Evolutionary conservation across 92 coral and sea anemone genomes (phyloP).

Genomic region (Phenganax marumi): DNA sequence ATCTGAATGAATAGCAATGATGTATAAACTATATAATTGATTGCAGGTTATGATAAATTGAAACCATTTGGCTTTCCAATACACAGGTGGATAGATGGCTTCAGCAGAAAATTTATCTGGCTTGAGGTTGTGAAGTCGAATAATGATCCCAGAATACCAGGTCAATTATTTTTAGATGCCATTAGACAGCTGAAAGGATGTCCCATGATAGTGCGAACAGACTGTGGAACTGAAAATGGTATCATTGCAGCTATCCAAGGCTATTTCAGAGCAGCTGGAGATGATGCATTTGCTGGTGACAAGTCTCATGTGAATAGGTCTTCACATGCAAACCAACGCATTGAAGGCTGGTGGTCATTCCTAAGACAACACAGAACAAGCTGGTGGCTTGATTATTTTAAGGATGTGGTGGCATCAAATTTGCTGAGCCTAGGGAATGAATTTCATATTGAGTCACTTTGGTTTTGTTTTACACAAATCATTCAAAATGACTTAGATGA

Average conservation of each 20-base stretch:
- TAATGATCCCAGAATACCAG: conserved; percentile 54
- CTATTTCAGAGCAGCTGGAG: not conserved
- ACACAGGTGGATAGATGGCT: conserved; percentile 58
- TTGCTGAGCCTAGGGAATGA: not conserved
- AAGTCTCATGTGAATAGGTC: not conserved
- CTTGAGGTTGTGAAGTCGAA: conserved; percentile 57
- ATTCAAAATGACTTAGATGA: conserved; percentile 15
- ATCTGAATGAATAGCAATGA: no score
- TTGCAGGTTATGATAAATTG: conserved; percentile 45
- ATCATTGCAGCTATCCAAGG: conserved; percentile 65
- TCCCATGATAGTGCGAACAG: conserved; percentile 53
- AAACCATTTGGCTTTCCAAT: conserved; percentile 63
- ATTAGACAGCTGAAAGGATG: conserved; percentile 50
- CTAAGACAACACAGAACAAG: not conserved
- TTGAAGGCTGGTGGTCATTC: conserved; percentile 11
- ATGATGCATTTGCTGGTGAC: not conserved
- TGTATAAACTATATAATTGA: no score
- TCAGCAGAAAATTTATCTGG: conserved; percentile 58
- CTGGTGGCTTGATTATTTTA: conserved; percentile 5
- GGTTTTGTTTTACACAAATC: not conserved
- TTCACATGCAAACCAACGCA: not conserved
- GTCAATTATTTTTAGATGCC: conserved; percentile 48
- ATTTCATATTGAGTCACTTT: not conserved
- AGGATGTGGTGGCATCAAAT: not conserved
- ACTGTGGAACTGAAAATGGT: conserved; percentile 70